Evolutionary conservation across 2,888 invertebrate species (phyloP).

Genomic region (Eucriotettix oculatus): DNA sequence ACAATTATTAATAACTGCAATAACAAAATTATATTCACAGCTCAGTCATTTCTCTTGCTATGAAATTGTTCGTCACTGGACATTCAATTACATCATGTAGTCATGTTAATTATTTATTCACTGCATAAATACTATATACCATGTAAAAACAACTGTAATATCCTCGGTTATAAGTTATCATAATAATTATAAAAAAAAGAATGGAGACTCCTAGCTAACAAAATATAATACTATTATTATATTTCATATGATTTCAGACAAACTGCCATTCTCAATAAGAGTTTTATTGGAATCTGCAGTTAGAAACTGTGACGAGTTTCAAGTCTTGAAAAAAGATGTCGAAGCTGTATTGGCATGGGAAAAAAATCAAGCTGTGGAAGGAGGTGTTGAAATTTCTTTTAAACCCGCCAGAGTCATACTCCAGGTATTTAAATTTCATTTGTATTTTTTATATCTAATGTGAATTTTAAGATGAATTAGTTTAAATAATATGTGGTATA

Average conservation of each 20-base stretch:
- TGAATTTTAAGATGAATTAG: too few relatives aligned
- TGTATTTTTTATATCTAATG: too few relatives aligned
- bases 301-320: conserved; percentile 91
- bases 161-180: not conserved
- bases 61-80: too few relatives aligned
- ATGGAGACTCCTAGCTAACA: not conserved
- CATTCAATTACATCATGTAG: too few relatives aligned
- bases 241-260: conserved; percentile 32
- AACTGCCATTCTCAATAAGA: conserved; percentile 80
- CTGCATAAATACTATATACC: too few relatives aligned
- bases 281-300: conserved; percentile 90
- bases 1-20: too few relatives aligned
- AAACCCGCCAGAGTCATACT: conserved; percentile 91
- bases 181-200: not conserved
- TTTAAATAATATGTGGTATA: too few relatives aligned
- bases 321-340: conserved; percentile 72
- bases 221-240: too few relatives aligned
- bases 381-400: conserved; percentile 83
- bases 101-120: too few relatives aligned
- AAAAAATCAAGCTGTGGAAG: conserved; percentile 44
- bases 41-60: too few relatives aligned
- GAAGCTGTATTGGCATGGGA: conserved; percentile 81
- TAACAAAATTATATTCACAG: too few relatives aligned
- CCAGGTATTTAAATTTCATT: conserved; percentile 42
- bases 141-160: too few relatives aligned